A percentile compares a stretch with the other conserved stretches of the same genome.
Evolutionary conservation across 2,888 invertebrate species (phyloP).

Genomic region (Cabera pusaria): DNA sequence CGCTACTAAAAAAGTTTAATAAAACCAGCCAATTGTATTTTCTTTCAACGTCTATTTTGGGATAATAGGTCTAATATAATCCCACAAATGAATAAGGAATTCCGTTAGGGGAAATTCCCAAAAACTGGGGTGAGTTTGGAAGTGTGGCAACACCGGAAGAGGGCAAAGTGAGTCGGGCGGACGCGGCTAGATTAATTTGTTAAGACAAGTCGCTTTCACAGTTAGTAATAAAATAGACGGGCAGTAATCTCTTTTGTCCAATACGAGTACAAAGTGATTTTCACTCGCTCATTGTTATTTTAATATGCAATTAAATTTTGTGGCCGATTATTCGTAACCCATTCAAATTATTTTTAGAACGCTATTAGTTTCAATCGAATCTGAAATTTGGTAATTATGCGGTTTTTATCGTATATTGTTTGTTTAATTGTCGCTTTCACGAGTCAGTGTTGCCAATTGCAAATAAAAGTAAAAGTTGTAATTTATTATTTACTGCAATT

Average conservation of each 20-base stretch:
- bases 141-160: constrained; percentile 47
- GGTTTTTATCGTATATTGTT: no score
- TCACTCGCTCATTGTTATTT: no score
- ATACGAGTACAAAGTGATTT: constrained; percentile 37
- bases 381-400: neutral
- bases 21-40: constrained; percentile 62
- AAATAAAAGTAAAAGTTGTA: no score
- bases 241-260: constrained; percentile 55
- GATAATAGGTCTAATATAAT: constrained; percentile 75
- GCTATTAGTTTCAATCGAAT: neutral
- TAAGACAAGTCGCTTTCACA: constrained; percentile 54
- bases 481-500: no score
- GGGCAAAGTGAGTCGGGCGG: constrained; percentile 53
- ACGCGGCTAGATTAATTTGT: constrained; percentile 66
- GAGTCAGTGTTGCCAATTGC: no score
- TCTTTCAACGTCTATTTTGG: constrained; percentile 66
- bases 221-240: constrained; percentile 57
- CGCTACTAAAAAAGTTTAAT: constrained; percentile 57
- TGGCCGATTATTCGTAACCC: constrained; percentile 31
- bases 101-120: constrained; percentile 55
- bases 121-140: constrained; percentile 47
- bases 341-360: constrained; percentile 16
- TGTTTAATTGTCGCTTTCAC: no score
- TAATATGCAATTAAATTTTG: constrained; percentile 25
- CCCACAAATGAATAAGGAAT: constrained; percentile 74